Base-by-base conservation (phyloP, 2,113 vertebrate genomes). In the Camelus bactrianus region DNA sequence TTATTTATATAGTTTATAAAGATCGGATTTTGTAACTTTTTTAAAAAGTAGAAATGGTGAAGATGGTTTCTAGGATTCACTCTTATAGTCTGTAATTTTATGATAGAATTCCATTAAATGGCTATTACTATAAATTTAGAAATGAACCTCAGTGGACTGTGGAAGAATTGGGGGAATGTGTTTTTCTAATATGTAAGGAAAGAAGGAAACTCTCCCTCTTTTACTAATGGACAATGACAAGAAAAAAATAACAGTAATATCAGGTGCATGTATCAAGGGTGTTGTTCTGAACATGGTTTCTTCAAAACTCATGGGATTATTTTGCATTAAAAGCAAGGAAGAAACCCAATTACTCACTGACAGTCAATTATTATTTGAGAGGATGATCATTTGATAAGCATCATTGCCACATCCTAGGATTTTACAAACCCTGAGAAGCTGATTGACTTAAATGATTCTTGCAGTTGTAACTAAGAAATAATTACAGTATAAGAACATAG, bases 391-490 rank as follows among this genome's bases (percentile, higher is more conserved):
- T 87, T 56, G 12, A 50, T 81, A 85, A 83, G 1, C 3, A 58
- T 70, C 79, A 82, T n/a, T 73, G 12, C 15, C 28, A 58, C 5
- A 46, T 70, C 8, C 50, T 54, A 80, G 14, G 24, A 96, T 87
- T 92, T 92, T 35, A 67, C 12, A 89, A 56, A n/a, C 8, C 17
- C 24, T 73, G 15, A 54, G 6, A 95, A 92, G 58, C 30, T 30
- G 30, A 84, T 64, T 84, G 22, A 58, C 20, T 54, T 95, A 91
- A 96, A 89, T 65, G 1, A 83, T 58, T 87, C 58, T 54, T 96
- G 20, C 11, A 56, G 7, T 52, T 54, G 42, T 79, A 54, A 46
- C 38, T 38, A 72, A 35, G 9, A 67, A 89, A 82, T 48, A 76
- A 89, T 32, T 93, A 5, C 69, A n/a, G 28, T 81, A n/a, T 48